Base-by-base conservation (phyloP, 2,113 vertebrate genomes). In the Rostratula benghalensis region DNA sequence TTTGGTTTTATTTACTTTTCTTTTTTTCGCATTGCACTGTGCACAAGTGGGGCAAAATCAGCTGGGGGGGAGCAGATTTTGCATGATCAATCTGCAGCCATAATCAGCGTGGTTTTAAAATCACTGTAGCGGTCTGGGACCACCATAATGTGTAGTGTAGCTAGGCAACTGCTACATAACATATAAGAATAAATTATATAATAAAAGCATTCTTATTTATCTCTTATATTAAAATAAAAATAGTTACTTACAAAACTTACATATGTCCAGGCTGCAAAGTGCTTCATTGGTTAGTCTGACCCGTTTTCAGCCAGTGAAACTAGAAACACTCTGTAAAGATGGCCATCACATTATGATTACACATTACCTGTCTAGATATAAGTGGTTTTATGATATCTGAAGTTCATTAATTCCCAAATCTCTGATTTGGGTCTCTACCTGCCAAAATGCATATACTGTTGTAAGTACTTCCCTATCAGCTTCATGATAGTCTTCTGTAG, bases 21-120 rank as follows among this genome's bases (percentile, higher is more conserved):
- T 90, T 83, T 95, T 97, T 88, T 97, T 98, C 97, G 97, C 98
- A 98, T 98, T 98, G 98, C 98, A 97, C 95, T 98, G 94, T 97
- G 97, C 98, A 98, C 93, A 97, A 95, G 90, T 96, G 90, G 97
- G 86, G 91, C 83, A 96, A 96, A 97, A 95, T 82, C 89, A 96
- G 67, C 96, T 96, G 81, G 74, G 45, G 75, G 87, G 71, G 83
- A 78, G 48, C 64, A 96, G 78, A 95, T 95, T 96, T 93, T 97
- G 98, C 98, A 98, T 98, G 98, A 98, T 98, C 92, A 91, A 94
- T 96, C 94, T 95, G 77, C 93, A 96, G 22, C 97, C 86, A 96
- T 97, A 79, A 95, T 94, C 95, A 93, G 95, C 83, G 45, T 97
- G 94, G 95, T 97, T 98, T 96, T 96, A 92, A 89, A 97, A 83